Base-by-base conservation (phyloP, 2,797 vertebrate species). In the Xyrichtys novacula region DNA sequence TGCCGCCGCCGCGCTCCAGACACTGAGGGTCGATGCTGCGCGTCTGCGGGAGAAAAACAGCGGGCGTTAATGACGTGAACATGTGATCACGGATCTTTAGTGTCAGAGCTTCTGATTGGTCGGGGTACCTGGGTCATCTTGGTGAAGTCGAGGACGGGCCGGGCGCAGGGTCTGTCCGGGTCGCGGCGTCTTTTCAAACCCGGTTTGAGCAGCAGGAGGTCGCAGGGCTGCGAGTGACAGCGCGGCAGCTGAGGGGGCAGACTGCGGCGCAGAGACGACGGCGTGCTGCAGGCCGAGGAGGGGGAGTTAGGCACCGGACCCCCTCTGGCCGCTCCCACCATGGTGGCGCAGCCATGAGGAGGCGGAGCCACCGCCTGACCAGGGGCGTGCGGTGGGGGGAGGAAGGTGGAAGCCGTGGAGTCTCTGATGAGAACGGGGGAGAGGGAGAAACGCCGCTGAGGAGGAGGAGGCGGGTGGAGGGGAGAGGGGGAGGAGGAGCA, bases 151-250 rank as follows among this genome's bases (percentile, higher is more conserved):
- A 96, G 92, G 17, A 94, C 95, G n/a, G 95, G 95, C 31, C 95
- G 88, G 42, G 94, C 94, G 25, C 95, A 95, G 65, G 96, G 94
- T 23, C 89, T 86, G 69, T 96, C 96, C 0, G 92, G 93, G 83
- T 96, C 95, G 0, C 95, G 93, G 19, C 96, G 94, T 22, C 94
- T 89, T 87, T 95, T 95, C 74, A 96, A 88, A 17, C 95, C 94
- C 1, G 95, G 95, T 81, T 96, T 97, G 49, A 96, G 94, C 73
- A 96, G 95, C 79, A 97, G 92, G 64, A 97, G 92, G 81, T 98
- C 96, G 48, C 96, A 97, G 65, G 96, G 96, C 85, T 97, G 96
- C 9, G 96, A 97, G 84, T 96, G 96, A 90, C 96, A 97, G 79
- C 95, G 94, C 0, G 95, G 96, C 72, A 97, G 93, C 83, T 95